A percentile compares a stretch with the other conserved stretches of the same genome.
Conservation (phyloP, 37 sponge, comb jelly and placozoan genomes). For the Cliona cf. orientalis region DNA sequence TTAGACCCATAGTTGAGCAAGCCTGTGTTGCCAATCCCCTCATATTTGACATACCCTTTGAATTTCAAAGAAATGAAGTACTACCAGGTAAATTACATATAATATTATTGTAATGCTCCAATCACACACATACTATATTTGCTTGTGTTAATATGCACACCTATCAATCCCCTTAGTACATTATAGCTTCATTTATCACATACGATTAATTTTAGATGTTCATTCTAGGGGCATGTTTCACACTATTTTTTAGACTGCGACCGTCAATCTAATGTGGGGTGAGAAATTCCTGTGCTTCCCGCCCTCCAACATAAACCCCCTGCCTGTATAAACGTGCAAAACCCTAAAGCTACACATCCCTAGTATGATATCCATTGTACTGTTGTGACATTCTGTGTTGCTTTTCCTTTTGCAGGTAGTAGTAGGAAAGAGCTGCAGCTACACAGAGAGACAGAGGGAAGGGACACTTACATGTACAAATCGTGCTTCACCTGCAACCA, state of each 20-base stretch:
- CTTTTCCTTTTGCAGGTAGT: constrained; percentile 1
- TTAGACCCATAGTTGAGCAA: constrained; percentile 42
- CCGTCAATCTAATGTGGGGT: too few species aligned
- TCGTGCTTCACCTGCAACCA: constrained; percentile 53
- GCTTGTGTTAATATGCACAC: background rate
- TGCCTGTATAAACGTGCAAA: too few species aligned
- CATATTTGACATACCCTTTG: constrained; percentile 41
- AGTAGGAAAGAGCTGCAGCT: constrained; percentile 29
- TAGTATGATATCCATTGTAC: too few species aligned
- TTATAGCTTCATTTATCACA: too few species aligned
- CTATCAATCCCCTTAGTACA: too few species aligned
- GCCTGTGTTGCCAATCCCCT: constrained; percentile 46
- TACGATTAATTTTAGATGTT: too few species aligned
- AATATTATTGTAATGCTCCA: too few species aligned
- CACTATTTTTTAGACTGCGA: too few species aligned
- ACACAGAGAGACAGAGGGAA: background rate
- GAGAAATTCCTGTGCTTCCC: too few species aligned
- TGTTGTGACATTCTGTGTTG: background rate
- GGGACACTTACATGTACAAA: constrained; percentile 26
- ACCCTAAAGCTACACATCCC: too few species aligned
- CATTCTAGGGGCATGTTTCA: too few species aligned
- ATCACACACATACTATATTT: background rate
- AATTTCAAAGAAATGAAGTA: constrained; percentile 34
- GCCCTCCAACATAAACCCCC: too few species aligned
- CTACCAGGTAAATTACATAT: constrained; percentile 50